Evolutionary conservation across 2,113 vertebrate genomes (phyloP).

Genomic region (Passer domesticus): DNA sequence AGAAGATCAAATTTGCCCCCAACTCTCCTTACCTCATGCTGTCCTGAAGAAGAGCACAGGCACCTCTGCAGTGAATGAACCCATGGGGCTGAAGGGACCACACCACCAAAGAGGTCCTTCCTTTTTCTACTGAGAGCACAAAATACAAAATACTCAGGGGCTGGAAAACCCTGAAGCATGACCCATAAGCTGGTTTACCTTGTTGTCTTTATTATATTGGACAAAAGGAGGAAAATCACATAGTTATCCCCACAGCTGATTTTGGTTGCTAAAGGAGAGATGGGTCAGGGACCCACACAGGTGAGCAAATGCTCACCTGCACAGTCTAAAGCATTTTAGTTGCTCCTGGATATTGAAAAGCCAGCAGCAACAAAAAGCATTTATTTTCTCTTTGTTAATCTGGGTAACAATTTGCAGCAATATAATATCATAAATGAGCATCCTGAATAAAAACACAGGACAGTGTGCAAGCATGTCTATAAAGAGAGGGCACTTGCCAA

Average conservation of each 20-base stretch:
- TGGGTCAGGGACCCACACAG: not conserved
- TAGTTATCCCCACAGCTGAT: not conserved
- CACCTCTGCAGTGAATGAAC: not conserved
- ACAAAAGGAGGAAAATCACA: not conserved
- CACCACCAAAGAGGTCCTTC: not conserved
- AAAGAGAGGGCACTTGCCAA: not conserved
- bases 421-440: not conserved
- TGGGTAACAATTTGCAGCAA: not conserved
- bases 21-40: rapidly evolving
- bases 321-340: not conserved
- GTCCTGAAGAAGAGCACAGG: not conserved
- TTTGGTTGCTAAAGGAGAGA: not conserved
- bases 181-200: not conserved
- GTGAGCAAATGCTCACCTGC: not conserved
- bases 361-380: not conserved
- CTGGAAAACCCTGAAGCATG: not conserved
- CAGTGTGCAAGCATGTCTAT: not conserved
- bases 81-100: not conserved
- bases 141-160: not conserved
- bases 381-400: not conserved
- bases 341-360: not conserved
- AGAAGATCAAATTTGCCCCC: not conserved
- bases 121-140: not conserved
- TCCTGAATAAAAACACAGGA: not conserved
- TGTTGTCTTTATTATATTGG: not conserved